phyloP scores from a whole-genome alignment of 2,888 invertebrate species.

The Actias luna region DNA sequence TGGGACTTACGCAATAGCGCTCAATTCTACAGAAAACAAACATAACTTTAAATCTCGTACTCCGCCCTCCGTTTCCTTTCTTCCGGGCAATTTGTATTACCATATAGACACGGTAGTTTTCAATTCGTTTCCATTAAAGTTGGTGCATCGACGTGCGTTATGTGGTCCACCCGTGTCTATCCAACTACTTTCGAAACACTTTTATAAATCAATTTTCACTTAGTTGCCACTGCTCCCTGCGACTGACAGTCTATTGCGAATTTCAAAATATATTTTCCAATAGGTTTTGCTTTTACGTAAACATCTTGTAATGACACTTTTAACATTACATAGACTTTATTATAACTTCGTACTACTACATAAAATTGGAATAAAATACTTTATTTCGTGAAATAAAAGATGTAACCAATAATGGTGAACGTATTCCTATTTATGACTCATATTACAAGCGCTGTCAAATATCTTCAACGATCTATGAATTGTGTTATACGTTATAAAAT shows the following conservation, averaged over 20 bases:
- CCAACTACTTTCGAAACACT: constrained; percentile 73
- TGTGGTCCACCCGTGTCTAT: constrained; percentile 57
- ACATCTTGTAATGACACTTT: background rate
- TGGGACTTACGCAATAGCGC: constrained; percentile 70
- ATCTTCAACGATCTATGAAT: constrained; percentile 27
- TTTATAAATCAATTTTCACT: constrained; percentile 80
- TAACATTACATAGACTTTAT: background rate
- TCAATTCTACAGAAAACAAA: constrained; percentile 79
- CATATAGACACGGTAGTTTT: constrained; percentile 82
- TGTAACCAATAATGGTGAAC: constrained; percentile 1
- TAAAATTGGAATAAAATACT: background rate
- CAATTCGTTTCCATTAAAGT: constrained; percentile 82
- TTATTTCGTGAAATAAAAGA: background rate
- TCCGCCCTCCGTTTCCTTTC: constrained; percentile 77
- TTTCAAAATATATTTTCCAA: constrained; percentile 71
- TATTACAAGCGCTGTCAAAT: constrained; percentile 31
- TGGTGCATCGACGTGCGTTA: constrained; percentile 78
- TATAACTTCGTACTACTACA: background rate
- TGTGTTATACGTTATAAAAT: constrained; percentile 29
- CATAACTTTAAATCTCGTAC: constrained; percentile 77
- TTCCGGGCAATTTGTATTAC: constrained; percentile 82
- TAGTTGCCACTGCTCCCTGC: constrained; percentile 69
- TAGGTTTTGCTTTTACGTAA: constrained; percentile 27
- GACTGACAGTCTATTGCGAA: constrained; percentile 76
- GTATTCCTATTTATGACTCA: constrained; percentile 28